phyloP scores from a whole-genome alignment of 2,113 vertebrate species.

The Girardinichthys multiradiatus region DNA sequence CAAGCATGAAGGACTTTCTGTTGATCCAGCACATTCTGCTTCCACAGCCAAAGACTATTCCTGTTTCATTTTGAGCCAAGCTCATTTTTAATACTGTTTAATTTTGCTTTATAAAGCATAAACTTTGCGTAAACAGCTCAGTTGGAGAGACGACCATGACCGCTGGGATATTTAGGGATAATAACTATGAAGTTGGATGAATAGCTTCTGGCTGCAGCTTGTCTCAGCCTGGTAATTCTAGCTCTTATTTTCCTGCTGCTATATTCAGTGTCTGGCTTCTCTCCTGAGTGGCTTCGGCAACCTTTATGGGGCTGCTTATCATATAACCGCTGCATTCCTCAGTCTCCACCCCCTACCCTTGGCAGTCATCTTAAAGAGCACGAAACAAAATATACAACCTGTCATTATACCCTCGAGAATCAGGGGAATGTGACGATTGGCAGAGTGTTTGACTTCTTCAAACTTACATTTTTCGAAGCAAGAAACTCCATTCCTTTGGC shows the following conservation, averaged over 20 bases:
- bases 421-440: background rate
- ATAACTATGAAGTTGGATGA: constrained; percentile 71
- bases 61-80: constrained; percentile 29
- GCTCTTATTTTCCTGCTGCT: constrained; percentile 54
- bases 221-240: constrained; percentile 68
- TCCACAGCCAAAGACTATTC: constrained; percentile 48
- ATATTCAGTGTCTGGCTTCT: constrained; percentile 61
- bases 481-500: constrained; percentile 97
- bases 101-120: constrained; percentile 54
- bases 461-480: constrained; percentile 96
- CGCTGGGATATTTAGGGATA: constrained; percentile 75
- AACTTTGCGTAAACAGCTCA: constrained; percentile 64
- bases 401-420: constrained; percentile 29
- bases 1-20: background rate
- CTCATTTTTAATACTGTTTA: constrained; percentile 58
- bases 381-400: constrained; percentile 6
- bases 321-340: constrained; percentile 61
- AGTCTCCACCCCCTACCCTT: constrained; percentile 27
- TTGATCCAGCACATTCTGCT: constrained; percentile 11
- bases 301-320: constrained; percentile 65
- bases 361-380: constrained; percentile 49
- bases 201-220: constrained; percentile 46
- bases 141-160: constrained; percentile 60
- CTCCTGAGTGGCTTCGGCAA: constrained; percentile 52
- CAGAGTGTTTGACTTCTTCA: background rate